Percentiles rank a stretch among this genome's conserved stretches.
Conservation (phyloP, 2,888 invertebrate species). For the Pachycephus smyrnensis region DNA sequence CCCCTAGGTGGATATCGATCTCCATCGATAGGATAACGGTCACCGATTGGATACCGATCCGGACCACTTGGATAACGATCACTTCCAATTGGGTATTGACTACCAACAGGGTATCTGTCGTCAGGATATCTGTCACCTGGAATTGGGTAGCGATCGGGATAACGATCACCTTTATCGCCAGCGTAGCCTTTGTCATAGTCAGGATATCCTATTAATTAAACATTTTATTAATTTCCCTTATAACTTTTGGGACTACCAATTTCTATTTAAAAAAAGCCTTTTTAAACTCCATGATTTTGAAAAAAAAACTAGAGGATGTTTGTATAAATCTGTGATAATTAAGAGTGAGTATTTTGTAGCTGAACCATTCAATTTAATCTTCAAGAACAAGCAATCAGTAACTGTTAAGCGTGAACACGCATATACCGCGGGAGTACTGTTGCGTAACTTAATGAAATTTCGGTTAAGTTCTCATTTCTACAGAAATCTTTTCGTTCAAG, state of each 20-base stretch:
- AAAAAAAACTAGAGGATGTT: not conserved
- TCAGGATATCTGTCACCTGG: slow-evolving; percentile 34
- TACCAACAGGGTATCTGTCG: slow-evolving; percentile 38
- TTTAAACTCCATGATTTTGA: not conserved
- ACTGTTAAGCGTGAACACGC: not conserved
- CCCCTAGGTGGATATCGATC: slow-evolving; percentile 53
- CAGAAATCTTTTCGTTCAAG: not conserved
- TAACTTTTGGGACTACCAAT: not conserved
- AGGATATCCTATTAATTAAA: slow-evolving; percentile 46
- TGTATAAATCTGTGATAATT: not conserved
- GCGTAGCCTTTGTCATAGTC: slow-evolving; percentile 56
- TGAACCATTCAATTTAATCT: not conserved
- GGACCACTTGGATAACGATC: slow-evolving; percentile 67
- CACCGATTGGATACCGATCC: slow-evolving; percentile 52
- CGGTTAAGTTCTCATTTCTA: not conserved
- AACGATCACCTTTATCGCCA: slow-evolving; percentile 39
- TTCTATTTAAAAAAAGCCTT: not conserved
- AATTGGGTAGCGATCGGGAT: slow-evolving; percentile 49
- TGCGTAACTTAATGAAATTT: not conserved
- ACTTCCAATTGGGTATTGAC: slow-evolving; percentile 44
- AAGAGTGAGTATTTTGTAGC: not conserved
- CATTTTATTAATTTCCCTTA: slow-evolving; percentile 8
- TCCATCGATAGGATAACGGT: slow-evolving; percentile 62
- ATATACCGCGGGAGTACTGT: not conserved
- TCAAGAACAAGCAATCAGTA: not conserved